Evolutionary conservation across 2,113 vertebrate species (phyloP).

Genomic region (Clarias gariepinus): DNA sequence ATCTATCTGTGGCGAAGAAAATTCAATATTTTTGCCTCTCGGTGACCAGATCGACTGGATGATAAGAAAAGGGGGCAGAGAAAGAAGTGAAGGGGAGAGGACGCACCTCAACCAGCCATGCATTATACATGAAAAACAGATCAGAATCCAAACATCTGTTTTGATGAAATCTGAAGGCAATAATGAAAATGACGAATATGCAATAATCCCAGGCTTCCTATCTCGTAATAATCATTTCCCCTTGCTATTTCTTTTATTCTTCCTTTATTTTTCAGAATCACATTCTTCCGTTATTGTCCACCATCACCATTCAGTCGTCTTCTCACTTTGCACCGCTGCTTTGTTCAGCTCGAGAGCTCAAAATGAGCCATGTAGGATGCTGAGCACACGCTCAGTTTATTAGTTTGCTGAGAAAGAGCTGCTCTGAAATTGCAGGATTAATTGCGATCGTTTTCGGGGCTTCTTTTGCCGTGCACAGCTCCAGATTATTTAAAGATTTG

Average conservation of each 20-base stretch:
- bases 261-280: conserved; percentile 5
- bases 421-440: background rate
- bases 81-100: background rate
- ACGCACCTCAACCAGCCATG: conserved; percentile 38
- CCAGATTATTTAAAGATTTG: conserved; percentile 45
- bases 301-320: background rate
- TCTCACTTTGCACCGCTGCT: background rate
- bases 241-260: background rate
- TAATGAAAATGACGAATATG: conserved; percentile 52
- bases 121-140: conserved; percentile 61
- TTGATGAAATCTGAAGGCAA: conserved; percentile 55
- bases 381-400: background rate
- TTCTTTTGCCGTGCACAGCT: background rate
- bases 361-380: background rate
- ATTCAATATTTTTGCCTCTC: conserved; percentile 60
- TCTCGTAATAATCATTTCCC: conserved; percentile 38
- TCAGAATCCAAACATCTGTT: conserved; percentile 53
- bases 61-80: conserved; percentile 3
- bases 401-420: conserved; percentile 14
- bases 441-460: background rate
- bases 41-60: conserved; percentile 59
- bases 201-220: conserved; percentile 27
- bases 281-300: background rate
- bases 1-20: conserved; percentile 64
- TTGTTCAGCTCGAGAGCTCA: background rate